Base-by-base conservation (phyloP, 2,113 vertebrate species). In the Prietella phreatophila region DNA sequence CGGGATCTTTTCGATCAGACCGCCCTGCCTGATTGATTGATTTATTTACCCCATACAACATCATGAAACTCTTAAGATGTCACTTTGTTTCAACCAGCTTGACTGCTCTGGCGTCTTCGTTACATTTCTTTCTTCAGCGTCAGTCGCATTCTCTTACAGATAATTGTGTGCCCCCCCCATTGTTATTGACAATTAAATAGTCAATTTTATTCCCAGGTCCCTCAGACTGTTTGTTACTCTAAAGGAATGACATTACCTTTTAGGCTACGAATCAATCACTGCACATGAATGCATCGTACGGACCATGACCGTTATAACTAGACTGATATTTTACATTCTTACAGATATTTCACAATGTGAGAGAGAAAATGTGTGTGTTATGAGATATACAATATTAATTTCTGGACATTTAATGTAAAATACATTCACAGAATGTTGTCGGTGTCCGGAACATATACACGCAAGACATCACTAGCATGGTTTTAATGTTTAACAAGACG, bases 1-100 rank as follows among this genome's bases (percentile, higher is more conserved):
- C 53, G 56, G 25, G 80, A 67, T 56, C 50, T 39, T 39, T 85
- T 65, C 8, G 42, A 73, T 85, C 84, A 83, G 89, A 15, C 69
- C 53, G 76, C 42, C 53, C 76, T 85, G 25, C 76, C 50, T 61
- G 81, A 30, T 81, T 79, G 78, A 42, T 20, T 82, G 2, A 0
- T 7, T 47, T 47, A 10, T 50, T 50, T 50, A 47, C 60, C 76
- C 56, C 27, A 73, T 47, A 87, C 27, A 25, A 30, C 80, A 17
- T 73, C 39, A n/a, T 82, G 36, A 75, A 73, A 61, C 86, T 50
- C 47, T 39, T n/a, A 73, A 17, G 25, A 36, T 17, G 67, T 75
- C 53, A 87, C 79, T 73, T 82, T 11, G 39, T 63, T 75, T 83
- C 56, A 47, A 63, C n/a, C 53, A 47, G 56, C 60, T 25, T 65